Evolutionary conservation across 2,113 vertebrate species (phyloP), one percentile per base, ranked within the genome.

Genomic region (Ahaetulla prasina): DNA sequence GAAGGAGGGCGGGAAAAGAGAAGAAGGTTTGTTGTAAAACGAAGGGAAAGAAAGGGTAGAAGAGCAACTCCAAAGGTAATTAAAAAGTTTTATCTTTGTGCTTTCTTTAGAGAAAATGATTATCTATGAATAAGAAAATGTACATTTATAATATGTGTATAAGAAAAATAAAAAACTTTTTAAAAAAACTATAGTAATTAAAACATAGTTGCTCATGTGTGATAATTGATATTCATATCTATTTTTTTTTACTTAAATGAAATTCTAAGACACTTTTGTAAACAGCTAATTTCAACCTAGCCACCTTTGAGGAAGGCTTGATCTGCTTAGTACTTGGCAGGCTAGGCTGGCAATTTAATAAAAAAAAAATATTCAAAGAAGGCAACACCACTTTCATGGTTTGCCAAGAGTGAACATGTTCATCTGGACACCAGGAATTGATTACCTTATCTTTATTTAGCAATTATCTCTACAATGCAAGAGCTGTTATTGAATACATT

Each of bases 401-500:
- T 80, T 80, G 35, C n/a, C 35, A 39, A 80, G 68, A 20, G 16
- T 22, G 68, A 22, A 80, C 35, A 22, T 22, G 68, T 87, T 11
- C 1, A 30, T 30, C 8, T 87, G 25, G 25, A 50, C 85, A 30
- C 47, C 2, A 7, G 14, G 47, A 27, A 47, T 49, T 49, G 45
- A 47, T 68, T 35, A 68, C 27, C 25, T 27, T 86, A 11, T 50
- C 45, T 20, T 0, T 53, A n/a, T 92, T 35, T 54, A 53, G 16
- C 18, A 53, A 25, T 94, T 30, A 57, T 54, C 86, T 43, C 52
- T 89, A 54, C 23, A 54, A 39, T 86, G 50, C 20, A 57, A 84
- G 89, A 93, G 27, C 43, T 63, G 86, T 92, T 88, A 20, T 45
- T 89, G 89, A 89, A 92, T 63, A 20, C 52, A 23, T 85, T 91